phyloP scores from a whole-genome alignment of 1,140 invertebrate genomes.

The Capitella teleta region DNA sequence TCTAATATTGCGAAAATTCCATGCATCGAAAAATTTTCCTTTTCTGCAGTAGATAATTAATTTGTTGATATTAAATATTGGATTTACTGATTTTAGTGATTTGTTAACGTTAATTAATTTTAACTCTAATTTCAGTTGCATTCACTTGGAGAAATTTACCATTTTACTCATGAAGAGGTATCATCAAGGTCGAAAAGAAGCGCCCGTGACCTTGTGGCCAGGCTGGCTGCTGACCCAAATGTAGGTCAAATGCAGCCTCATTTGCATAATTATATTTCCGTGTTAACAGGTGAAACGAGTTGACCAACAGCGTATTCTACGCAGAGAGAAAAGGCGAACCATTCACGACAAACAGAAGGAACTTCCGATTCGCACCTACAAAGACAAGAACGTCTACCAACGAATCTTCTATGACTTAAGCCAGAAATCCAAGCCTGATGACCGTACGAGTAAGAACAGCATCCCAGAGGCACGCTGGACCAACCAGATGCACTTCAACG shows the following conservation, averaged over 20 bases:
- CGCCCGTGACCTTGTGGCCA: slow-evolving; percentile 14
- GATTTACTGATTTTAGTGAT: too few species aligned
- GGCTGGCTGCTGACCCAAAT: slow-evolving; percentile 16
- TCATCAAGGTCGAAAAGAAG: slow-evolving; percentile 19
- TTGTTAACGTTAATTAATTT: too few species aligned
- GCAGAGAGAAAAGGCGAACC: slow-evolving; percentile 22
- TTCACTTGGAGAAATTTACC: too few species aligned
- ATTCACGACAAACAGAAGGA: slow-evolving; percentile 31
- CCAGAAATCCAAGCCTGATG: too few species aligned
- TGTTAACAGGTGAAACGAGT: slow-evolving; percentile 23
- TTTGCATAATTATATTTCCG: background rate
- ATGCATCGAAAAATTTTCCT: too few species aligned
- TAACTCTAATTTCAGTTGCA: too few species aligned
- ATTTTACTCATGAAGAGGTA: slow-evolving; percentile 16
- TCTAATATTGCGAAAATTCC: too few species aligned
- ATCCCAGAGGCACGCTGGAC: background rate
- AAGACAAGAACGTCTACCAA: slow-evolving; percentile 21
- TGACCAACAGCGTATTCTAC: slow-evolving; percentile 24
- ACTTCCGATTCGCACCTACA: slow-evolving; percentile 19
- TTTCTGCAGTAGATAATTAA: too few species aligned
- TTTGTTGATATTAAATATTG: too few species aligned
- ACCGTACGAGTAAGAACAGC: background rate
- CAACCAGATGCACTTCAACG: slow-evolving; percentile 24
- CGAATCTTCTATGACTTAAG: slow-evolving; percentile 9
- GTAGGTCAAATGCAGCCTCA: too few species aligned